Conservation (phyloP, 2,113 vertebrate species). For the Pithys albifrons region DNA sequence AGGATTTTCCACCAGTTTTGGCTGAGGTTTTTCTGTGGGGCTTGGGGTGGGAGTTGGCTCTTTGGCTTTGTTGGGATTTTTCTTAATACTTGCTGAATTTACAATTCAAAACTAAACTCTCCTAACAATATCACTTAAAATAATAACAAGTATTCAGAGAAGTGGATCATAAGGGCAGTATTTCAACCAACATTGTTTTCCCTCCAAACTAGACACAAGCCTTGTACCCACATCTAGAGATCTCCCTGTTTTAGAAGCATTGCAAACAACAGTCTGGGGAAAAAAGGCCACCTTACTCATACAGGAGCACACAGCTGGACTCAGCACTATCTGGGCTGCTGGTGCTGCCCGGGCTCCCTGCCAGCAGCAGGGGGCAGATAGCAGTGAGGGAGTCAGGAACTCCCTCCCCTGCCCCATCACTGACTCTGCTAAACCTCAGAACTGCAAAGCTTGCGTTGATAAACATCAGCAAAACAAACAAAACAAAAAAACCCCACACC, state of each 20-base stretch:
- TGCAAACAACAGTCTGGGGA: accelerated
- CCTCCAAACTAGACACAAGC: neutral
- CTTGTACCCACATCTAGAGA: neutral
- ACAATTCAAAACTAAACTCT: neutral
- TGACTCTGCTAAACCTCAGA: neutral
- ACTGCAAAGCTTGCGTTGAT: neutral
- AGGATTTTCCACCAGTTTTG: neutral
- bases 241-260: neutral
- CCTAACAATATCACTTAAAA: neutral
- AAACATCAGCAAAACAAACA: neutral
- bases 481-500: too few relatives aligned
- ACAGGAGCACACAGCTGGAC: accelerated
- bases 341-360: neutral
- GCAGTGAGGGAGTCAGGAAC: neutral
- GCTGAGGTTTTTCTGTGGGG: neutral
- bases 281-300: neutral
- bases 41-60: neutral
- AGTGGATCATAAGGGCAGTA: neutral
- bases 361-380: neutral
- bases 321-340: accelerated
- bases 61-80: neutral
- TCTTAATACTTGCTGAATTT: neutral
- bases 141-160: neutral
- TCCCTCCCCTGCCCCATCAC: neutral
- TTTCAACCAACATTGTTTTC: neutral